Evolutionary conservation across 2,113 vertebrate species (phyloP).

Genomic region (Caranx melampygus): DNA sequence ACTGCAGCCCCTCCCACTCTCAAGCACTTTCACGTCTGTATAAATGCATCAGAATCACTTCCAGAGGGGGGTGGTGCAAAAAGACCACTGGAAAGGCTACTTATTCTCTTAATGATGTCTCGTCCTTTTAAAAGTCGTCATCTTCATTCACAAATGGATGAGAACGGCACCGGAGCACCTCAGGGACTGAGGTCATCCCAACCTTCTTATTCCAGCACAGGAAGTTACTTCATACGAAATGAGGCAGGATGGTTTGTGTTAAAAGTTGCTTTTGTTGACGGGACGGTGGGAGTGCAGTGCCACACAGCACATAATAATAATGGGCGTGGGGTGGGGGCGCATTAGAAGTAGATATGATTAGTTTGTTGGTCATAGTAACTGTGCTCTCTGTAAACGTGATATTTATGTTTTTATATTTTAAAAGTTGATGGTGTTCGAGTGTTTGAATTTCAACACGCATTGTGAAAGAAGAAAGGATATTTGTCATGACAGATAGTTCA

Average conservation of each 20-base stretch:
- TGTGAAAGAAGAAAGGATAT: conserved; percentile 66
- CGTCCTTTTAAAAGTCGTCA: conserved; percentile 86
- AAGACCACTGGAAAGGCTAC: conserved; percentile 84
- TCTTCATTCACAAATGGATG: conserved; percentile 84
- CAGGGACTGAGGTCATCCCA: conserved; percentile 81
- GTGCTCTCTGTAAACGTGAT: conserved; percentile 36
- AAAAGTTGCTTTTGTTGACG: conserved; percentile 67
- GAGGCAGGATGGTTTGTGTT: conserved; percentile 62
- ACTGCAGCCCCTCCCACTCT: conserved; percentile 76
- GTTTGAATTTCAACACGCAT: conserved; percentile 42
- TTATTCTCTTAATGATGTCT: conserved; percentile 85
- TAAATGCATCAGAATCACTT: conserved; percentile 84
- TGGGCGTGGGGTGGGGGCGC: conserved; percentile 30
- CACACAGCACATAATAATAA: conserved; percentile 51
- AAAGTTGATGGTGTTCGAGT: conserved; percentile 12
- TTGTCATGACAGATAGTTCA: conserved; percentile 67
- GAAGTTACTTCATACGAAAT: conserved; percentile 76
- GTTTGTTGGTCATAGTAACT: conserved; percentile 48
- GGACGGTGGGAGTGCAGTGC: conserved; percentile 8
- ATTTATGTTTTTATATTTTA: conserved; percentile 43
- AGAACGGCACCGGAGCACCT: conserved; percentile 74
- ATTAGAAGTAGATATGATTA: conserved; percentile 67
- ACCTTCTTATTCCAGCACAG: conserved; percentile 73
- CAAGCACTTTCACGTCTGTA: conserved; percentile 81
- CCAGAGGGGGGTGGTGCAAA: conserved; percentile 74